Conservation (phyloP, 2,797 vertebrate species). For the Ambastaia sidthimunki region DNA sequence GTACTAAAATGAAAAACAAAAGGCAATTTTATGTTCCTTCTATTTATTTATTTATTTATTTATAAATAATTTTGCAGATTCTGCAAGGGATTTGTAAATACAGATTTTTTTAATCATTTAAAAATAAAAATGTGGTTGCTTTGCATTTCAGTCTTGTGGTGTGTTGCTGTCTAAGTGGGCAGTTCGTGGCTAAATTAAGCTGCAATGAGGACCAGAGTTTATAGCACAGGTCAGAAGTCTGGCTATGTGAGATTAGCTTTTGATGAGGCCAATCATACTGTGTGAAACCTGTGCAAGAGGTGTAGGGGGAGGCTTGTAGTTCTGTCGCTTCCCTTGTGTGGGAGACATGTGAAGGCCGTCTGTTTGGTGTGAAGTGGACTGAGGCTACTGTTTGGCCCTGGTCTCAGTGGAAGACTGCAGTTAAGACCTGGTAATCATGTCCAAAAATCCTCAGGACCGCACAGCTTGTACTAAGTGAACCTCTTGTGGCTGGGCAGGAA, state of each 20-base stretch:
- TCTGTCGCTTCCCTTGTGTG: not conserved
- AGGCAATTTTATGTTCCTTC: too few relatives aligned
- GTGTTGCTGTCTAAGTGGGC: not conserved
- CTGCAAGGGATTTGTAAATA: too few relatives aligned
- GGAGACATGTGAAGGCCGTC: constrained; percentile 14
- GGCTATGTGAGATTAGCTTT: constrained; percentile 53
- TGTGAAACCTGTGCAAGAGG: constrained; percentile 16
- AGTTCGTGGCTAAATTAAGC: not conserved
- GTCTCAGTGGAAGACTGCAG: constrained; percentile 27
- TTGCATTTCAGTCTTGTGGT: not conserved
- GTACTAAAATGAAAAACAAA: too few relatives aligned
- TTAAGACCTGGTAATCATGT: constrained; percentile 41
- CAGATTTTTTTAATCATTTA: too few relatives aligned
- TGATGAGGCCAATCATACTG: constrained; percentile 65
- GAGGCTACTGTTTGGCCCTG: constrained; percentile 42
- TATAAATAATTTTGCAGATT: too few relatives aligned
- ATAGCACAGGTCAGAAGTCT: not conserved
- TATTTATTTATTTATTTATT: too few relatives aligned
- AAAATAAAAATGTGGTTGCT: too few relatives aligned
- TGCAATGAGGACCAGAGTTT: not conserved
- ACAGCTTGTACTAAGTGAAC: constrained; percentile 20
- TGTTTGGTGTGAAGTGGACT: constrained; percentile 38
- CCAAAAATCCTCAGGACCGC: constrained; percentile 21
- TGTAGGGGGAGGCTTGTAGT: not conserved
- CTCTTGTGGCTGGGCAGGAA: constrained; percentile 18